Percentiles rank a stretch among this genome's conserved stretches.
These are phyloP conservation scores for Sula dactylatra DNA, from an alignment of 2,113 vertebrate species.

Conservation along the genomic window DNA sequence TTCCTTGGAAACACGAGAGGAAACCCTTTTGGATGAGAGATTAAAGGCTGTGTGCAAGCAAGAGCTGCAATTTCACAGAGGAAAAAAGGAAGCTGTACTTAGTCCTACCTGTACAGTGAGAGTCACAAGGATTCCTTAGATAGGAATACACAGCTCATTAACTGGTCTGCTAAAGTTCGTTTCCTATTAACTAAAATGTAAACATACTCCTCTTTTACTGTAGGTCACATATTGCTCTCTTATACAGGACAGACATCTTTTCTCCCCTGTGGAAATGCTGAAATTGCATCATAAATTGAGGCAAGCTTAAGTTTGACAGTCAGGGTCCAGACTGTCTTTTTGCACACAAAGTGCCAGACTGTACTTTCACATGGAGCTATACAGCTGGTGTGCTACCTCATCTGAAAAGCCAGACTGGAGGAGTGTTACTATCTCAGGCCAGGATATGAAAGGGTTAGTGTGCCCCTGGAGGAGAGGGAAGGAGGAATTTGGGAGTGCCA, in stretches of 20 bases:
- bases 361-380: not conserved
- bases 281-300: not conserved
- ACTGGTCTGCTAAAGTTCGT: not conserved
- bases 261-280: not conserved
- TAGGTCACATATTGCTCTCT: not conserved
- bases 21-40: not conserved
- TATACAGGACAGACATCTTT: not conserved
- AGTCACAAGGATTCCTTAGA: not conserved
- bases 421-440: not conserved
- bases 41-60: not conserved
- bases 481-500: slow-evolving; percentile 23
- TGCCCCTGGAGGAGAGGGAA: not conserved
- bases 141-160: not conserved
- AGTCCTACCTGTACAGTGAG: not conserved
- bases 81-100: not conserved
- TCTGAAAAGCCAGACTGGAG: not conserved
- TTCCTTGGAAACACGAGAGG: not conserved
- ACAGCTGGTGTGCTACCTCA: not conserved
- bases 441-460: not conserved
- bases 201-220: not conserved
- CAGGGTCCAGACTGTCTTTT: not conserved
- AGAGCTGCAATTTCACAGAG: not conserved
- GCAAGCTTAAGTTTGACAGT: not conserved
- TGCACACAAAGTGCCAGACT: not conserved
- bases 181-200: not conserved